These are phyloP conservation scores for Homarus americanus DNA, from an alignment of 1,140 invertebrate genomes.

Conservation along the genomic window DNA sequence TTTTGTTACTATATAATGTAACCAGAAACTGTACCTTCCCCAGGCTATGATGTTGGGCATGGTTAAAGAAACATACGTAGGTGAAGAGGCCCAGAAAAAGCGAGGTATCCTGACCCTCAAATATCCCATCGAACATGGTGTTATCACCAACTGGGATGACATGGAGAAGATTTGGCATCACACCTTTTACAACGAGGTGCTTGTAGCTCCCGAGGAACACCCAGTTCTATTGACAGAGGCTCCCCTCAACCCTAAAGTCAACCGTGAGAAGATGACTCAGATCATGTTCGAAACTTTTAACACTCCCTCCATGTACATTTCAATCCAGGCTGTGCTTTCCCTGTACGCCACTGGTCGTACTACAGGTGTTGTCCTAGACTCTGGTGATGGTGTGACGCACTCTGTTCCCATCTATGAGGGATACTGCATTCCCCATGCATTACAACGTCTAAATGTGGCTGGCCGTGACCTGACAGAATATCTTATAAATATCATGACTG, in stretches of 20 bases:
- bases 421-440: constrained; percentile 8
- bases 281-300: constrained; percentile 82
- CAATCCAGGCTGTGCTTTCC: constrained; percentile 25
- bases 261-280: constrained; percentile 86
- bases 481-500: constrained; percentile 1
- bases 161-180: constrained; percentile 99
- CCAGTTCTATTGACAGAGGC: constrained; percentile 82
- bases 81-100: constrained; percentile 95
- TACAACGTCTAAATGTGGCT: constrained; percentile 6
- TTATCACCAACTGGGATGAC: constrained; percentile 98
- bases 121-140: constrained; percentile 96
- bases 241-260: constrained; percentile 94
- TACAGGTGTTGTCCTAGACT: constrained; percentile 7
- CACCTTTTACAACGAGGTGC: constrained; percentile 96
- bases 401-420: constrained; percentile 22
- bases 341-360: constrained; percentile 24
- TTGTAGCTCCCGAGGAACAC: constrained; percentile 93
- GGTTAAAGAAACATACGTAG: constrained; percentile 93
- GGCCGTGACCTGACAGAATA: constrained; percentile 19
- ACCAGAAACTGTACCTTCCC: neutral
- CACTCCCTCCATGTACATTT: constrained; percentile 35
- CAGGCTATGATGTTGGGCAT: constrained; percentile 93
- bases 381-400: constrained; percentile 21
- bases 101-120: constrained; percentile 93
- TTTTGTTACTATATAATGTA: too few species aligned